phyloP scores from a whole-genome alignment of 2,797 vertebrate species.

The Threskiornis aethiopicus region DNA sequence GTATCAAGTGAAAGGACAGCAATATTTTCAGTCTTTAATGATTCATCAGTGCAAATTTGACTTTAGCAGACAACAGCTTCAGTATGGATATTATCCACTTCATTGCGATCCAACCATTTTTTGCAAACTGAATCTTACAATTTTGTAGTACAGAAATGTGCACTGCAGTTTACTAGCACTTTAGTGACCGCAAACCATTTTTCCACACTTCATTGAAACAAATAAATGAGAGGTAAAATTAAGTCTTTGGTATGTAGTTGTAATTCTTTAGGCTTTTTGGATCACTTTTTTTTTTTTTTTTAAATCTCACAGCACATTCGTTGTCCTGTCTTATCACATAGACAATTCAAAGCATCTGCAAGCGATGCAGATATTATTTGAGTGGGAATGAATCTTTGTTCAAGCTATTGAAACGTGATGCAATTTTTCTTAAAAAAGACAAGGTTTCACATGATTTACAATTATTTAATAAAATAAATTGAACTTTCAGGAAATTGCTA shows the following conservation, averaged over 20 bases:
- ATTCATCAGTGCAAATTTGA: conserved; percentile 24
- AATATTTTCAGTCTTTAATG: conserved; percentile 13
- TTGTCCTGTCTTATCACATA: neutral
- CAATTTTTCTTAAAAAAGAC: neutral
- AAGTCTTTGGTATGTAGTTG: neutral
- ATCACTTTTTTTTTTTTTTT: neutral
- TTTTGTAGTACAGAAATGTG: conserved; percentile 6
- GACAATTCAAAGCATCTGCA: conserved; percentile 1
- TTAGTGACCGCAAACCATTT: conserved; percentile 39
- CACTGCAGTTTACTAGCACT: conserved; percentile 8
- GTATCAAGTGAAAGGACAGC: neutral
- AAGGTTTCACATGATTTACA: neutral
- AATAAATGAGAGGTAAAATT: conserved; percentile 53
- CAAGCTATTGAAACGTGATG: neutral
- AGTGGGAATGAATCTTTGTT: neutral
- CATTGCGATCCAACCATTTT: conserved; percentile 20
- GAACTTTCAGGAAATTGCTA: neutral
- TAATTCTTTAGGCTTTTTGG: conserved; percentile 7
- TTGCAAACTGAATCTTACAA: neutral
- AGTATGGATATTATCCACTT: neutral
- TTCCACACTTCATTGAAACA: conserved; percentile 53
- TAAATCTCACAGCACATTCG: neutral
- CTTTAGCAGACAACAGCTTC: neutral
- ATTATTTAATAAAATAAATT: neutral
- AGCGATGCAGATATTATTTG: conserved; percentile 12